Evolutionary conservation across 2,797 vertebrate genomes (phyloP).

Genomic region (Hypotaenidia philippensis): DNA sequence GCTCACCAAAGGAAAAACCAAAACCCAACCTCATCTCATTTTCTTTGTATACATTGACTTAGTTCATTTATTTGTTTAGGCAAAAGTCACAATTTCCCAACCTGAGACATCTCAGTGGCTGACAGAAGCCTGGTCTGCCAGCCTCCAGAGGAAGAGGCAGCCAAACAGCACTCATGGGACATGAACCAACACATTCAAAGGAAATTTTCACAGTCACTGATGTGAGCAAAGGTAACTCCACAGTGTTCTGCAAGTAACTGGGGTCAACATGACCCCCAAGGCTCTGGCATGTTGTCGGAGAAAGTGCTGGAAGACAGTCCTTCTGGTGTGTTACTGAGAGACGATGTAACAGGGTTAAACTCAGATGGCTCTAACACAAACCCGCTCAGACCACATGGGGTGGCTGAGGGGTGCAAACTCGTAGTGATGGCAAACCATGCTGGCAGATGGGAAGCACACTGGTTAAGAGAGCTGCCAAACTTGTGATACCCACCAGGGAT

Average conservation of each 20-base stretch:
- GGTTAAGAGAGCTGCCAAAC: background rate
- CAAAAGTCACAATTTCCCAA: background rate
- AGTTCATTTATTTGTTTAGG: background rate
- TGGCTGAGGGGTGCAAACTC: background rate
- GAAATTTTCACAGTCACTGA: background rate
- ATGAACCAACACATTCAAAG: background rate
- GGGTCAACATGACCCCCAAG: background rate
- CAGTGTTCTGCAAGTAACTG: background rate
- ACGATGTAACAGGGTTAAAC: background rate
- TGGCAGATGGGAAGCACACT: background rate
- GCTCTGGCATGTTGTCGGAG: background rate
- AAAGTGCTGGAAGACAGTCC: background rate
- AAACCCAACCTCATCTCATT: background rate
- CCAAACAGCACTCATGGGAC: background rate
- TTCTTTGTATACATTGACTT: background rate
- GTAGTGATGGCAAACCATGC: background rate
- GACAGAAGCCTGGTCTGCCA: background rate
- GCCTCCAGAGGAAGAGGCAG: background rate
- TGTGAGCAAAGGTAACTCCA: background rate
- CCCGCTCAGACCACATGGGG: background rate
- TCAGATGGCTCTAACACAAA: background rate
- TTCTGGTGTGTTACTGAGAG: background rate
- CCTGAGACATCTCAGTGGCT: background rate
- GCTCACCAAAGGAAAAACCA: background rate
- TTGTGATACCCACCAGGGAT: background rate